Conservation (phyloP, 2,888 invertebrate species). For the Callosobruchus maculatus region DNA sequence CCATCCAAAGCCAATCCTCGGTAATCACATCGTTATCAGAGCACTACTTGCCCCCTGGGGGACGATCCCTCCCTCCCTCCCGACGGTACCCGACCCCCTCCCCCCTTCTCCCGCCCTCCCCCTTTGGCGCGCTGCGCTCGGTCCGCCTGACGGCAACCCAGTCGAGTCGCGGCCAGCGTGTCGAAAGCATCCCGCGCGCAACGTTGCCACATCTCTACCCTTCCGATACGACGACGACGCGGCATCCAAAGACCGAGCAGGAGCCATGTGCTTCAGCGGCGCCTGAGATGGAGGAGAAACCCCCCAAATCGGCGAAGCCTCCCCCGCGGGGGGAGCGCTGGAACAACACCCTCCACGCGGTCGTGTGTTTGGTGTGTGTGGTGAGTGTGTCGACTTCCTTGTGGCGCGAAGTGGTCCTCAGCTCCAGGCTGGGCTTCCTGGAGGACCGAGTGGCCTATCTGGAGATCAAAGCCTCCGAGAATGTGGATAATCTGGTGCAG, state of each 20-base stretch:
- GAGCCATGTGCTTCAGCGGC: background rate
- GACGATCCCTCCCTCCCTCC: background rate
- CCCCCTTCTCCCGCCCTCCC: background rate
- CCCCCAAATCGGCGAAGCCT: background rate
- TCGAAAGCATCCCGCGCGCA: background rate
- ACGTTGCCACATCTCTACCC: background rate
- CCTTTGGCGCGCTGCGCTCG: background rate
- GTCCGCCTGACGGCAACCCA: background rate
- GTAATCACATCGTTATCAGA: background rate
- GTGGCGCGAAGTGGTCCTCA: conserved; percentile 57
- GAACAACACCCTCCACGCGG: conserved; percentile 37
- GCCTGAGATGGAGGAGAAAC: background rate
- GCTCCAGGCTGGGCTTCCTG: conserved; percentile 52
- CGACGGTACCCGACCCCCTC: background rate
- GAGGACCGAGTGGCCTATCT: conserved; percentile 57
- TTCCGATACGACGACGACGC: background rate
- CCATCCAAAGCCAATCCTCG: background rate
- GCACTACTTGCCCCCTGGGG: background rate
- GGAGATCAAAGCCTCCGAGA: conserved; percentile 49
- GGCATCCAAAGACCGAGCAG: background rate
- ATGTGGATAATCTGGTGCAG: conserved; percentile 52
- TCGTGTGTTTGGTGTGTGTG: conserved; percentile 62
- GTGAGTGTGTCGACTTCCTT: conserved; percentile 61
- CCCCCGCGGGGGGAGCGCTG: background rate
- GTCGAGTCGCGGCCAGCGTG: background rate